These are phyloP conservation scores for Halcyon malimbica DNA, from an alignment of 2,113 vertebrate genomes.

Conservation along the genomic window DNA sequence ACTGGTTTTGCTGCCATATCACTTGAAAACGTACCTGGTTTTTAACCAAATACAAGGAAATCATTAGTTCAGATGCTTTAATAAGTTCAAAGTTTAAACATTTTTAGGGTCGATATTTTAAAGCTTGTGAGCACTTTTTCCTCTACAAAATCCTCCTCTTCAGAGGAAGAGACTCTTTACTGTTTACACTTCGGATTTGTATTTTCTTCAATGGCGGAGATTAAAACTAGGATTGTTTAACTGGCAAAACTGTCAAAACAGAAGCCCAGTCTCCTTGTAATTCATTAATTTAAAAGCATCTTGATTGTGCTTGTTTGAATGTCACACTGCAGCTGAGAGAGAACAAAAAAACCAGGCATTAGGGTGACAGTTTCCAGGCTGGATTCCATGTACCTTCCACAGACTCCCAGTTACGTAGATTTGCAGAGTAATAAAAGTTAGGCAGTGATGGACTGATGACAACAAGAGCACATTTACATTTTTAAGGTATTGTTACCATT, in stretches of 20 bases:
- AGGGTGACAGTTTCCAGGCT: not conserved
- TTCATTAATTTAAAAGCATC: not conserved
- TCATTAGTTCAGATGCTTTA: not conserved
- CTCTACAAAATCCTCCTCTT: not conserved
- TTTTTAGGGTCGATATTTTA: not conserved
- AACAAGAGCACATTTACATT: not conserved
- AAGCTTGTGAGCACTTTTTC: not conserved
- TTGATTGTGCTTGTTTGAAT: not conserved
- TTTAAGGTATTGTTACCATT: not conserved
- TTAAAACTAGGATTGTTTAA: not conserved
- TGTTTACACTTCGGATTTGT: not conserved
- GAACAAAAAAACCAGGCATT: not conserved
- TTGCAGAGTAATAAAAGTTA: not conserved
- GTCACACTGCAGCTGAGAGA: not conserved
- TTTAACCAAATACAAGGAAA: not conserved
- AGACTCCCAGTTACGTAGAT: not conserved
- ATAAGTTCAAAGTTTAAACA: not conserved
- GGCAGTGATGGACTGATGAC: not conserved
- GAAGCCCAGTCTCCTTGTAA: not conserved
- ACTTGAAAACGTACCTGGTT: not conserved
- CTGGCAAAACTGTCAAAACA: not conserved
- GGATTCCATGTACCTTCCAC: not conserved
- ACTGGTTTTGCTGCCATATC: not conserved
- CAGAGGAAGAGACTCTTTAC: not conserved
- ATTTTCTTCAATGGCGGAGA: not conserved